A percentile compares a stretch with the other conserved stretches of the same genome.
Evolutionary conservation across 2,113 vertebrate genomes (phyloP).

Genomic region (Dicaeum eximium): DNA sequence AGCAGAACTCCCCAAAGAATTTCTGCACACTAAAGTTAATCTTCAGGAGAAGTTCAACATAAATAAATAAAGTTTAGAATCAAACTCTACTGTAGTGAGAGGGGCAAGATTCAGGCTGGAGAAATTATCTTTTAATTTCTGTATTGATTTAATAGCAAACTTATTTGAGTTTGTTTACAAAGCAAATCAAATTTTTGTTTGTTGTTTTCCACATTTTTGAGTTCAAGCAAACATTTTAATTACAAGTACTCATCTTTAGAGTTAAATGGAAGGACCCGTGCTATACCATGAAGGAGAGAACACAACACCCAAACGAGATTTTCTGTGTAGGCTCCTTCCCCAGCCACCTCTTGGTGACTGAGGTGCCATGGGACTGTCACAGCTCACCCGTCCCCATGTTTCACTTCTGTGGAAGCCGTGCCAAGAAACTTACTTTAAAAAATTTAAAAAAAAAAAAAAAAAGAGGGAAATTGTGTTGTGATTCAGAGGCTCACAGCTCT

Average conservation of each 20-base stretch:
- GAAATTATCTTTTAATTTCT: neutral
- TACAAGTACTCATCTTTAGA: neutral
- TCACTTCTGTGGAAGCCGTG: neutral
- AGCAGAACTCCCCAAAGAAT: neutral
- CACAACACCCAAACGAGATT: neutral
- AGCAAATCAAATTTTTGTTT: neutral
- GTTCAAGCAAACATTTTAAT: neutral
- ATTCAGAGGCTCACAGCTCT: neutral
- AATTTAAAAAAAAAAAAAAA: neutral
- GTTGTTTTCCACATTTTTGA: neutral
- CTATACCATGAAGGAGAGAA: neutral
- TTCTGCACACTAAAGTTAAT: neutral
- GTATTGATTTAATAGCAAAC: neutral
- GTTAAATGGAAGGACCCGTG: neutral
- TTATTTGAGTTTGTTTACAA: neutral
- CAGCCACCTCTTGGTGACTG: rapidly evolving
- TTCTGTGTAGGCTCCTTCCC: neutral
- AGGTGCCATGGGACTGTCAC: rapidly evolving
- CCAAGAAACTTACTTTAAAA: neutral
- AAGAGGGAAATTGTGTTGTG: neutral
- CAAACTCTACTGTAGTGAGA: neutral
- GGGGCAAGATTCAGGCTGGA: neutral
- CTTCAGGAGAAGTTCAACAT: neutral
- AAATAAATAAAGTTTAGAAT: neutral
- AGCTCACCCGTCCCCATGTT: rapidly evolving